A percentile compares a stretch with the other conserved stretches of the same genome.
Evolutionary conservation across 1,140 invertebrate genomes (phyloP).

Genomic region (Acromyrmex heyeri): DNA sequence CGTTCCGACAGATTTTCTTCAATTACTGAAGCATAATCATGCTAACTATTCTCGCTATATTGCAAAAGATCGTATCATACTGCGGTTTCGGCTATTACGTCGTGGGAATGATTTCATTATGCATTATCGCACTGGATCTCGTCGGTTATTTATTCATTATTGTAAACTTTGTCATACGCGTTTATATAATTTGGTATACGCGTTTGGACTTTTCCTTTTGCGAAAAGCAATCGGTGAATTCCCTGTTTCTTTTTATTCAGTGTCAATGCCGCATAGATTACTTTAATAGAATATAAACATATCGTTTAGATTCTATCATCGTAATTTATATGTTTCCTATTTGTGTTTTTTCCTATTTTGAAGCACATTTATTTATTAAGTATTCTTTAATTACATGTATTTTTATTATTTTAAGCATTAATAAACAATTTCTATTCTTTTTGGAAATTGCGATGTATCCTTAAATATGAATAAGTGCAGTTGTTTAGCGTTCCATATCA

Average conservation of each 20-base stretch:
- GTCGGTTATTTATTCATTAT: not conserved
- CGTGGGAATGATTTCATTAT: not conserved
- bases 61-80: not conserved
- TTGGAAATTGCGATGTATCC: not conserved
- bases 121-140: not conserved
- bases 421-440: not conserved
- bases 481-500: not conserved
- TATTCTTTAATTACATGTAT: not conserved
- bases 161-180: not conserved
- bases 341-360: not conserved
- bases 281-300: slow-evolving; percentile 23
- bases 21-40: not conserved
- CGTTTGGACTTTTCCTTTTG: slow-evolving; percentile 49
- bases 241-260: slow-evolving; percentile 52
- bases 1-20: not conserved
- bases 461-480: not conserved
- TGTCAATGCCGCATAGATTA: not conserved
- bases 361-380: not conserved
- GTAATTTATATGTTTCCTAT: not conserved
- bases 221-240: slow-evolving; percentile 48
- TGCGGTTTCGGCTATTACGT: slow-evolving; percentile 14
- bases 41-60: not conserved
- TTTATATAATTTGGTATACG: not conserved
- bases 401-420: slow-evolving; percentile 1
- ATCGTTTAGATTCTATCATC: not conserved